Percentiles rank a stretch among this genome's conserved stretches.
phyloP scores from a whole-genome alignment of 1,140 invertebrate species.

The Chymomyza costata region DNA sequence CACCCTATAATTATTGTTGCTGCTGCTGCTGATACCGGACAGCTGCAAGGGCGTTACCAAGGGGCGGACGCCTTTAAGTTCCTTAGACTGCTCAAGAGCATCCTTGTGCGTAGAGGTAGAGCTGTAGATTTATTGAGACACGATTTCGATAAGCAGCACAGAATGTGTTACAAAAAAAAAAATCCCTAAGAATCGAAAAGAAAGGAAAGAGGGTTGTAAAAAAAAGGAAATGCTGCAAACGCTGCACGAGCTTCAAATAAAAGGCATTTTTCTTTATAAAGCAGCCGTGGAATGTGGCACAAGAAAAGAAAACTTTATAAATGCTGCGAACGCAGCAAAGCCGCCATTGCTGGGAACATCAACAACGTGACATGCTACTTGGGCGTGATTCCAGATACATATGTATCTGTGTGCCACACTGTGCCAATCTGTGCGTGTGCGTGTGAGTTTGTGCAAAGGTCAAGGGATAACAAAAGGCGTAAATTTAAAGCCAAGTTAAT shows the following conservation, averaged over 20 bases:
- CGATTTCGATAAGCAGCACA: slow-evolving; percentile 58
- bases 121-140: slow-evolving; percentile 65
- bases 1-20: no score
- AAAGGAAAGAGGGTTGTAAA: no score
- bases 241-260: slow-evolving; percentile 27
- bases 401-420: slow-evolving; percentile 12
- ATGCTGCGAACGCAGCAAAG: slow-evolving; percentile 12
- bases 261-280: slow-evolving; percentile 43
- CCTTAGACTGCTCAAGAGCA: slow-evolving; percentile 7
- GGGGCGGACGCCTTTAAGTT: no score
- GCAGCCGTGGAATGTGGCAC: slow-evolving; percentile 3
- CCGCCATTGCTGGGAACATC: no score
- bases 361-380: no score
- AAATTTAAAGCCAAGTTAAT: slow-evolving; percentile 70
- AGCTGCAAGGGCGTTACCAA: slow-evolving; percentile 5
- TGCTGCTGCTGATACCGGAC: slow-evolving; percentile 16
- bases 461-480: slow-evolving; percentile 69
- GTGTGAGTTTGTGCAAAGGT: slow-evolving; percentile 38
- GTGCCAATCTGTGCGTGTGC: slow-evolving; percentile 3
- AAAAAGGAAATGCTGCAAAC: slow-evolving; percentile 8
- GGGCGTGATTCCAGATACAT: no score
- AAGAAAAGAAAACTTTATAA: slow-evolving; percentile 54
- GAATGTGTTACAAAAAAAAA: no score
- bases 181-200: no score
- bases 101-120: slow-evolving; percentile 8